Evolutionary conservation across 1,140 invertebrate species (phyloP), one percentile per base, ranked within the genome.

Genomic region (Riptortus pedestris): DNA sequence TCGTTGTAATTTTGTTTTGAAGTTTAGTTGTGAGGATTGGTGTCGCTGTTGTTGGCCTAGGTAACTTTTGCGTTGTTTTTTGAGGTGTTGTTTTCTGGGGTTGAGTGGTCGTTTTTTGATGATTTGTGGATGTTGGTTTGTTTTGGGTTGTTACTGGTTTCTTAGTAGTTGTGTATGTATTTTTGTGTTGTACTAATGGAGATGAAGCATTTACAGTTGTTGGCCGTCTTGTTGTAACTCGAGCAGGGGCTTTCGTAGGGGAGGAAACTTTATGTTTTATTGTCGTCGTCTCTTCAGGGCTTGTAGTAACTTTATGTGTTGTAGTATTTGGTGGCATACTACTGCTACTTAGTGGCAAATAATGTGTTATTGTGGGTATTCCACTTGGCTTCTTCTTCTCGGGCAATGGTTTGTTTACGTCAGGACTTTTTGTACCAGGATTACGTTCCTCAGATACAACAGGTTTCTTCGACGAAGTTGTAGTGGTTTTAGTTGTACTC

Each of bases 311-410:
- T 14, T 38, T 38, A n/a, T n/a, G n/a, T n/a, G 61, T 47, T 0
- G 62, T 27, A 22, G 38, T 33, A 11, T 20, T 24, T 2, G 51
- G 24, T 4, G 18, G 20, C 45, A 47, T 47, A 55, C 51, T 55
- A 12, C 51, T 55, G 26, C 51, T 55, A 12, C 51, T 55, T 9
- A 68, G 66, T 11, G 65, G 64, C 18, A 68, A 47, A 47, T 66
- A 68, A 57, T 68, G 67, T 22, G 63, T 66, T 20, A 68, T 64
- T 1, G 67, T 65, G 11, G 67, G 67, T 7, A 64, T 62, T 22
- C 59, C 66, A 24, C 63, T 66, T n/a, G 64, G 62, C 24, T 48
- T 60, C 2, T 29, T 28, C 31, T 47, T 67, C 45, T 64, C 57
- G 1, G 61, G 62, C n/a, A 33, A 61, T 20, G 28, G 31, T 52